Evolutionary conservation across 2,888 invertebrate species (phyloP), one percentile per base, ranked within the genome.

Genomic region (Lottia scabra): DNA sequence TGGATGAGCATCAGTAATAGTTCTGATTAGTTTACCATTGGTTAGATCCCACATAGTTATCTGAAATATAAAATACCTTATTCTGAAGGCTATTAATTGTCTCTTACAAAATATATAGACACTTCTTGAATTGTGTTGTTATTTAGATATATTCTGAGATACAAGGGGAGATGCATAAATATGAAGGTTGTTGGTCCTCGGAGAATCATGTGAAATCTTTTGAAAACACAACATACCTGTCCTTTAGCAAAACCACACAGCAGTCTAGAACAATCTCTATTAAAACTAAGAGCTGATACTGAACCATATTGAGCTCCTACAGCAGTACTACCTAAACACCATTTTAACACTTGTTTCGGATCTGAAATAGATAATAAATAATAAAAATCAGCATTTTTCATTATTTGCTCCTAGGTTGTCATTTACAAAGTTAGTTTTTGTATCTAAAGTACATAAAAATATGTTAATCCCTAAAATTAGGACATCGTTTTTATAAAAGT

Each of bases 31-130:
- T 90, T 95, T 94, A 0, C 95, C 97, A 83, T 92, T 93, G 66
- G 92, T 91, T 38, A 92, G 80, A 90, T 98, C 97, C 88, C 97
- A 94, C 94, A 98, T 97, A 67, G 95, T 93, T 75, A 98, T 94
- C 80, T 95, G 79, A 30, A 74, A 65, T 67, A 65, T 66, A 46
- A 68, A 71, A 72, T 38, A 65, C n/a, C n/a, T n/a, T 65, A 38
- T 4, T 38, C 38, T 38, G 3, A 2, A 38, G 10, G 2, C 44
- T 15, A 67, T 0, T 15, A 3, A 43, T 16, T 38, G 23, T 43
- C 38, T 27, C 16, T n/a, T 30, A 30, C 30, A 30, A n/a, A n/a
- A n/a, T n/a, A n/a, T n/a, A n/a, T n/a, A n/a, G n/a, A n/a, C n/a
- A n/a, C n/a, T n/a, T n/a, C n/a, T n/a, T n/a, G n/a, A n/a, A n/a